phyloP scores from a whole-genome alignment of 2,888 invertebrate species.

The Nycteola revayana region DNA sequence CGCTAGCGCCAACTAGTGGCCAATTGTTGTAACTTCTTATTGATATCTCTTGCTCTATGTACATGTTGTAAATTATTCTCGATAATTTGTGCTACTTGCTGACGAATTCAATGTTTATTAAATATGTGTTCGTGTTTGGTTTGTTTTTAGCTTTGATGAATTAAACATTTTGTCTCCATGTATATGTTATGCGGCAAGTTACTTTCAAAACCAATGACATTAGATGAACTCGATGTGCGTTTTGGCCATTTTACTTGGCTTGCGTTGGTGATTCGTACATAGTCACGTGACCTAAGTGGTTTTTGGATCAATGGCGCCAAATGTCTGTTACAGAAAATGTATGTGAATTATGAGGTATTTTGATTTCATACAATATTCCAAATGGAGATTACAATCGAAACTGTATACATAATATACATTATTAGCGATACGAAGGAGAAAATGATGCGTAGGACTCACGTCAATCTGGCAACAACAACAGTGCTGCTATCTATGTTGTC shows the following conservation, averaged over 20 bases:
- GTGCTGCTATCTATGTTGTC: conserved; percentile 92
- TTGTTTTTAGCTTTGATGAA: conserved; percentile 46
- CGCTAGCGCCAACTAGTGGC: conserved; percentile 67
- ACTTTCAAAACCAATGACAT: conserved; percentile 76
- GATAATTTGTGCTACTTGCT: conserved; percentile 68
- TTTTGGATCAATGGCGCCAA: conserved; percentile 83
- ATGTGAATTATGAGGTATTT: conserved; percentile 58
- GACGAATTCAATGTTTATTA: conserved; percentile 58
- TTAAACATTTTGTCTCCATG: conserved; percentile 65
- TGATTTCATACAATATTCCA: conserved; percentile 34
- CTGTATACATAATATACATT: conserved; percentile 38
- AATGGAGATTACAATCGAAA: conserved; percentile 39
- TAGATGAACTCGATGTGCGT: conserved; percentile 80
- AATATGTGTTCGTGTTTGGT: conserved; percentile 67
- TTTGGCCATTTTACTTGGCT: conserved; percentile 82
- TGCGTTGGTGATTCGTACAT: conserved; percentile 81
- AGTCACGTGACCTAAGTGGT: conserved; percentile 80
- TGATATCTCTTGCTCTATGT: conserved; percentile 76
- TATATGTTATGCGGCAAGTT: conserved; percentile 67
- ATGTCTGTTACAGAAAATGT: conserved; percentile 78
- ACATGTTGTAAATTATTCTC: conserved; percentile 69
- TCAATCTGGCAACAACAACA: conserved; percentile 81
- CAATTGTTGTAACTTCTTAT: conserved; percentile 66
- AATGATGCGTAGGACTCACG: conserved; percentile 76
- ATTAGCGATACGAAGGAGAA: conserved; percentile 41